Percentiles rank a stretch among this genome's conserved stretches.
Conservation (phyloP, 2,888 invertebrate species). For the Euplagia quadripunctaria region DNA sequence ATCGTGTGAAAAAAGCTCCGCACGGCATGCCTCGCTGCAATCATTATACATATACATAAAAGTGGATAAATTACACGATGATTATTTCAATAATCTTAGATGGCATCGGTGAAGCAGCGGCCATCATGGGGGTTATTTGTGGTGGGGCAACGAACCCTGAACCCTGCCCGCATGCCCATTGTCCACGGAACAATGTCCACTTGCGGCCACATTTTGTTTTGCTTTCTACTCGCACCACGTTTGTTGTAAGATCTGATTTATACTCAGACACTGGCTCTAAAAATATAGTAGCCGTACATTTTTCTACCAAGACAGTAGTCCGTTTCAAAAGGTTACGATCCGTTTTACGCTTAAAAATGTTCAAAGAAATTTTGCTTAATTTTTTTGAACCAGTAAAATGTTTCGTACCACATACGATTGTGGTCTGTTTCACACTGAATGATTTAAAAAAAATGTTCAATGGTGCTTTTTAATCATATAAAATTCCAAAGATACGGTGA, state of each 20-base stretch:
- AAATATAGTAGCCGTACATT: too few relatives aligned
- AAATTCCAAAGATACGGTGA: neutral
- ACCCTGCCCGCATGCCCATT: slow-evolving; percentile 77
- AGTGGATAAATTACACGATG: slow-evolving; percentile 61
- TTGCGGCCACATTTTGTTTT: slow-evolving; percentile 60
- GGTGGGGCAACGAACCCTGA: slow-evolving; percentile 74
- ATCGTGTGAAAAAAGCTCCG: slow-evolving; percentile 27
- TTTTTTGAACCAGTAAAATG: neutral
- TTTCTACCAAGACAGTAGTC: too few relatives aligned
- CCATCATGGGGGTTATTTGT: slow-evolving; percentile 77
- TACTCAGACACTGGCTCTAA: slow-evolving; percentile 15
- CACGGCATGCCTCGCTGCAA: slow-evolving; percentile 22
- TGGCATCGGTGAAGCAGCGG: slow-evolving; percentile 65
- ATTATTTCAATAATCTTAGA: slow-evolving; percentile 71
- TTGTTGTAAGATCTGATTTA: slow-evolving; percentile 47
- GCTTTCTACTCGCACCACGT: slow-evolving; percentile 45
- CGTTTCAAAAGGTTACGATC: too few relatives aligned
- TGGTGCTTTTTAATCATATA: neutral
- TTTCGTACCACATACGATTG: neutral
- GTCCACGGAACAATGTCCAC: slow-evolving; percentile 73
- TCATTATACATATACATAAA: slow-evolving; percentile 28
- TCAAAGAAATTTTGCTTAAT: neutral
- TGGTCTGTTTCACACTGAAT: neutral
- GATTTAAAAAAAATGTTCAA: neutral
- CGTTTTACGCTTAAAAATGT: neutral